Percentiles rank a stretch among this genome's conserved stretches.
Conservation (phyloP, 2,888 invertebrate genomes). For the Eupithecia exiguata region DNA sequence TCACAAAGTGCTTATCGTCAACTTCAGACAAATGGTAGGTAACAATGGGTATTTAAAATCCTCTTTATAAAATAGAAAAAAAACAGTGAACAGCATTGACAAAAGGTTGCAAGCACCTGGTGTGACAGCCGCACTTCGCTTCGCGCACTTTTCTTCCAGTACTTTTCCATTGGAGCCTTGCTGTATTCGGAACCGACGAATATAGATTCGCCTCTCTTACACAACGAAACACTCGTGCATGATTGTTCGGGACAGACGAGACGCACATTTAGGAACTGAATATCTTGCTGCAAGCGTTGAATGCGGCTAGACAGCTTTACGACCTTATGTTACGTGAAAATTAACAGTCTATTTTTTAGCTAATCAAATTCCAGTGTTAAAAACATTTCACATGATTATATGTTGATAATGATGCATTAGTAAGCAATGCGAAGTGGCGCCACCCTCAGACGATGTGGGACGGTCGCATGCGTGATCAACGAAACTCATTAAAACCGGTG, state of each 20-base stretch:
- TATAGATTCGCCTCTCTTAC: constrained; percentile 53
- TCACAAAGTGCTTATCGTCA: background rate
- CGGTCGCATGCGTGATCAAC: constrained; percentile 50
- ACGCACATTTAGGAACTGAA: constrained; percentile 37
- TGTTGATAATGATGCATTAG: constrained; percentile 46
- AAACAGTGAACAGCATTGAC: constrained; percentile 46
- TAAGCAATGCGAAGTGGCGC: constrained; percentile 58
- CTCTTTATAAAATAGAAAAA: background rate
- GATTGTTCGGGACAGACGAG: constrained; percentile 36
- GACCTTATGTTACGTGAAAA: constrained; percentile 29
- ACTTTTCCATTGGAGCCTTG: constrained; percentile 71
- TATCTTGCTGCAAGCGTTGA: constrained; percentile 37
- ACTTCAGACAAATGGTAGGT: background rate
- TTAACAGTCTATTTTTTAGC: constrained; percentile 13
- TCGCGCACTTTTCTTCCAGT: constrained; percentile 68
- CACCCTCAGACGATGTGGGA: constrained; percentile 49
- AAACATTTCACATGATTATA: constrained; percentile 44
- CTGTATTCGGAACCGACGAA: constrained; percentile 51
- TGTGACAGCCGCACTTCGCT: constrained; percentile 47
- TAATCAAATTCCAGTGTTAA: constrained; percentile 15
- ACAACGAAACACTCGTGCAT: constrained; percentile 32
- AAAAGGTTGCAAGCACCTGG: constrained; percentile 62
- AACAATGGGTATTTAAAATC: background rate
- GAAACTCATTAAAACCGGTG: constrained; percentile 26
- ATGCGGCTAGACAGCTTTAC: constrained; percentile 31